phyloP scores from a whole-genome alignment of 2,797 vertebrate species.

The Tragopan temminckii region DNA sequence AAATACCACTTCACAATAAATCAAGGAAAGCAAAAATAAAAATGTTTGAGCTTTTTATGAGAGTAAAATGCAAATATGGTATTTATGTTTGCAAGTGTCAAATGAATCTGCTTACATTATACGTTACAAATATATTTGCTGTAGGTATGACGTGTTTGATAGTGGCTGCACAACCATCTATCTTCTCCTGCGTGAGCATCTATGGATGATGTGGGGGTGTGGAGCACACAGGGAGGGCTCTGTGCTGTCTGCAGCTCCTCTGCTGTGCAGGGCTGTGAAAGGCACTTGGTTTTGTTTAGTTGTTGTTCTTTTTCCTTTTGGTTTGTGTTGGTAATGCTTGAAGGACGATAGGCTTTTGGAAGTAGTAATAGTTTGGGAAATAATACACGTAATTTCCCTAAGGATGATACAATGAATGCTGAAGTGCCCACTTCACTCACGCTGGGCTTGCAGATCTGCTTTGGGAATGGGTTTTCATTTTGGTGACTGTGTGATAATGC shows the following conservation, averaged over 20 bases:
- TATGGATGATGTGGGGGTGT: fast-evolving
- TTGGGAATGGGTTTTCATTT: neutral
- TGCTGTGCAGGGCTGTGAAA: neutral
- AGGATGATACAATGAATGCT: neutral
- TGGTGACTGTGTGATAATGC: neutral
- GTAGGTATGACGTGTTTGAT: fast-evolving
- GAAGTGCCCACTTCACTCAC: neutral
- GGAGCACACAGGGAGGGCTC: neutral
- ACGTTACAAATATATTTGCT: fast-evolving
- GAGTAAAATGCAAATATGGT: neutral
- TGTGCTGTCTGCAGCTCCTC: neutral
- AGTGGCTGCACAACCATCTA: neutral
- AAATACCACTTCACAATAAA: neutral
- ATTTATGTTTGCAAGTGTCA: neutral
- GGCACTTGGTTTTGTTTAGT: neutral
- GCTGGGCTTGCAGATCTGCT: neutral
- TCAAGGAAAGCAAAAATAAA: neutral
- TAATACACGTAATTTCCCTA: conserved; percentile 20
- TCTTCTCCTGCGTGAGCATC: neutral
- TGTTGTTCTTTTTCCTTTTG: neutral
- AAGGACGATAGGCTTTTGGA: conserved; percentile 3
- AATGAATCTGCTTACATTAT: too few species aligned
- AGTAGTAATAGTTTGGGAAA: conserved; percentile 7
- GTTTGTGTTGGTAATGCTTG: neutral
- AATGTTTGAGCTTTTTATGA: neutral